These are phyloP conservation scores for Opisthocomus hoazin DNA, from an alignment of 2,113 vertebrate genomes.

Conservation along the genomic window DNA sequence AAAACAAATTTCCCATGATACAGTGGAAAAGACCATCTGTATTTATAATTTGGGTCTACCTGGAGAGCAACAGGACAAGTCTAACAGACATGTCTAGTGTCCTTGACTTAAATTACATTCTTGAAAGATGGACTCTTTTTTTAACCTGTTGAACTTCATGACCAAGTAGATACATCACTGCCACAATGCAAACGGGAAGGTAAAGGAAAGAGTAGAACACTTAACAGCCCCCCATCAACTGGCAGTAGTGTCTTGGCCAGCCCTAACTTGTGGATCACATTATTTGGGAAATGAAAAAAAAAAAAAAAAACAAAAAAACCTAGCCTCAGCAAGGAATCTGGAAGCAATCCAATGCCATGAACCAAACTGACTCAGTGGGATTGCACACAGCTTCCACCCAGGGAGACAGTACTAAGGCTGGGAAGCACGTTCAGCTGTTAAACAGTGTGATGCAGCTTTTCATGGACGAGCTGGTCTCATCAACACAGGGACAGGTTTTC, in stretches of 20 bases:
- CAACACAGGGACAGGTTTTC: neutral
- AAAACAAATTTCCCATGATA: neutral
- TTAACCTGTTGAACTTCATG: neutral
- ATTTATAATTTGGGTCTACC: too few relatives aligned
- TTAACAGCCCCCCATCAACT: neutral
- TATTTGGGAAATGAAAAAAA: fast-evolving
- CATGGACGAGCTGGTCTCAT: neutral
- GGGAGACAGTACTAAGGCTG: neutral
- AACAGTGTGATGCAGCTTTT: neutral
- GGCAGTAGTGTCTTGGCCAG: neutral
- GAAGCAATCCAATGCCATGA: neutral
- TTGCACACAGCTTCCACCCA: neutral
- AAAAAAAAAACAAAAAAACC: too few relatives aligned
- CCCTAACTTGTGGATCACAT: neutral
- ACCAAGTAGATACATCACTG: neutral
- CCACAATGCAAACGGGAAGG: neutral
- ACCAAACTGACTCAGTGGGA: neutral
- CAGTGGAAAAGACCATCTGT: neutral
- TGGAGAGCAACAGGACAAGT: neutral
- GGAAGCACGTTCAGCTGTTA: neutral
- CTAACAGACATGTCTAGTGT: neutral
- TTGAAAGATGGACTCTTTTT: neutral
- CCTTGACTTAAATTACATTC: neutral
- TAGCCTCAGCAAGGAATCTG: neutral
- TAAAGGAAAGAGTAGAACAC: neutral